Evolutionary conservation across 2,797 vertebrate species (phyloP).

Genomic region (Melopsittacus undulatus): DNA sequence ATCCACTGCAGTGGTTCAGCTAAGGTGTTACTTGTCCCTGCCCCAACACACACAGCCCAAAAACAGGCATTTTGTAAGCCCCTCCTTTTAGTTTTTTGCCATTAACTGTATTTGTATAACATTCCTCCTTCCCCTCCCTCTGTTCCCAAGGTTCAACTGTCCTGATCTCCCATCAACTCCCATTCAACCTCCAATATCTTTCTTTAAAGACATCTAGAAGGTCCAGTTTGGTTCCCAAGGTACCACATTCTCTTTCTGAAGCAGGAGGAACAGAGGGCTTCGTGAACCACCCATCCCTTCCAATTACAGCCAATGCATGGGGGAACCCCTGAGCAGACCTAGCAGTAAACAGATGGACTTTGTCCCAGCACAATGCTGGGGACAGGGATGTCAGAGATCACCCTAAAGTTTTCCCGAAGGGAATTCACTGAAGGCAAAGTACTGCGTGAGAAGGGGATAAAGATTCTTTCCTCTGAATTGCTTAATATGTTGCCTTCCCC

Average conservation of each 20-base stretch:
- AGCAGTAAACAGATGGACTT: neutral
- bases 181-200: neutral
- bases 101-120: neutral
- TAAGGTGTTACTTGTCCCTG: neutral
- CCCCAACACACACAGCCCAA: neutral
- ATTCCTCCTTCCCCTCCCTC: neutral
- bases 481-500: neutral
- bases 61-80: neutral
- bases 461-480: neutral
- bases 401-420: neutral
- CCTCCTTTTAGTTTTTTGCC: neutral
- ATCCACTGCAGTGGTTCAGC: neutral
- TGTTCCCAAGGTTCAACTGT: neutral
- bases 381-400: neutral
- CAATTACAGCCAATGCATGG: fast-evolving
- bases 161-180: neutral
- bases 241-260: fast-evolving
- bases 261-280: neutral
- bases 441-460: neutral
- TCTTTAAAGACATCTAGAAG: neutral
- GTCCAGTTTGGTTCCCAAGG: neutral
- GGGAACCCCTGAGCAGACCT: neutral
- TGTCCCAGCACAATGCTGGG: neutral
- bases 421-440: neutral
- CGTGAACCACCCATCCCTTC: neutral